Percentiles rank a stretch among this genome's conserved stretches.
Evolutionary conservation across 2,797 vertebrate genomes (phyloP).

Genomic region (Craterocephalus amniculus): DNA sequence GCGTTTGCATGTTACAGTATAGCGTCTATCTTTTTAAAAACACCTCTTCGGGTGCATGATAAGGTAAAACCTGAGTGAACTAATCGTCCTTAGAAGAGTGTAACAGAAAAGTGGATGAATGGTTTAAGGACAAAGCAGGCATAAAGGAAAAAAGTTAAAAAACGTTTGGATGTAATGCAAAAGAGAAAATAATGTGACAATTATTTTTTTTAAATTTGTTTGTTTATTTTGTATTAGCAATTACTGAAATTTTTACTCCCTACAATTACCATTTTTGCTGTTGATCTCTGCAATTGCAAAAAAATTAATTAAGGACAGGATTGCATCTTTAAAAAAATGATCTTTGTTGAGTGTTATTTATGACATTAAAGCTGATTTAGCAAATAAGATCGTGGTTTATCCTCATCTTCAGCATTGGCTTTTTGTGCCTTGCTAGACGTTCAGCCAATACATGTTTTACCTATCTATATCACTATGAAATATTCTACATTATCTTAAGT

Average conservation of each 20-base stretch:
- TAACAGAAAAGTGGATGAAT: conserved; percentile 8
- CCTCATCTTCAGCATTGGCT: not conserved
- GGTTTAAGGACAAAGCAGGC: not conserved
- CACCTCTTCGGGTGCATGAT: conserved; percentile 27
- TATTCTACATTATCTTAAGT: not conserved
- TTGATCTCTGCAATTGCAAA: conserved; percentile 10
- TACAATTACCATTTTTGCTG: too few species aligned
- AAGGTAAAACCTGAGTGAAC: conserved; percentile 41
- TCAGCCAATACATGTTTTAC: not conserved
- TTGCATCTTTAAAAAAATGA: conserved; percentile 10
- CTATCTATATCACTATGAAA: not conserved
- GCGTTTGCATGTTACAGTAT: conserved; percentile 28
- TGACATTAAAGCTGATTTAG: not conserved
- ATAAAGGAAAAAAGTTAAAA: not conserved
- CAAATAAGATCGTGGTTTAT: not conserved
- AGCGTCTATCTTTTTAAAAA: conserved; percentile 37
- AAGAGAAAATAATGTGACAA: not conserved
- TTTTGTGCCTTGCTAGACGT: not conserved
- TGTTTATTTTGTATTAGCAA: not conserved
- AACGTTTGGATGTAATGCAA: not conserved
- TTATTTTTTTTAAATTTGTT: too few species aligned
- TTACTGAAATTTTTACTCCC: conserved; percentile 1
- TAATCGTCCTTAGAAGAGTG: conserved; percentile 38
- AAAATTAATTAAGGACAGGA: conserved; percentile 1
- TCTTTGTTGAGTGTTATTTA: not conserved